Percentiles rank a stretch among this genome's conserved stretches.
Conservation (phyloP, 1,140 invertebrate species). For the Calosoma granatense region DNA sequence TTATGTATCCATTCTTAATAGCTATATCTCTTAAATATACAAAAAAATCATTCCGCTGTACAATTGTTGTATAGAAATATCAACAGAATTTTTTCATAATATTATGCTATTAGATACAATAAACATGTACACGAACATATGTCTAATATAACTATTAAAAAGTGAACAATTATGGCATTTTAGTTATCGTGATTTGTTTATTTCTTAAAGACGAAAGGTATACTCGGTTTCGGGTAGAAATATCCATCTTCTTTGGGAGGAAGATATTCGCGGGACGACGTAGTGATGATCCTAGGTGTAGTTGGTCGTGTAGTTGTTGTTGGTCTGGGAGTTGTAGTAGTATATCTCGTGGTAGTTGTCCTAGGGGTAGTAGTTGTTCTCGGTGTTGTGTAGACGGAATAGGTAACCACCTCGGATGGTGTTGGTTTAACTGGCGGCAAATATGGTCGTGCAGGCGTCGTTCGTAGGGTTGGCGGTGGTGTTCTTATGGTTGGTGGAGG, state of each 20-base stretch:
- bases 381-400: neutral
- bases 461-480: neutral
- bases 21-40: too few relatives aligned
- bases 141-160: neutral
- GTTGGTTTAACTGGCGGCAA: neutral
- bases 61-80: too few relatives aligned
- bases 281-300: neutral
- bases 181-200: too few relatives aligned
- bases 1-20: too few relatives aligned
- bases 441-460: neutral
- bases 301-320: neutral
- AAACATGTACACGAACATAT: too few relatives aligned
- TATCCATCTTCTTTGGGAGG: constrained; percentile 7
- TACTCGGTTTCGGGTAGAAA: constrained; percentile 5
- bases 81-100: too few relatives aligned
- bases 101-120: too few relatives aligned
- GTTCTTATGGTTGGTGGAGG: neutral
- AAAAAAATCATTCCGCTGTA: too few relatives aligned
- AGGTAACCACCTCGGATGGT: neutral
- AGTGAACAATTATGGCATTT: neutral
- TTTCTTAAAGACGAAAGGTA: constrained; percentile 7
- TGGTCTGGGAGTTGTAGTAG: neutral
- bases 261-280: neutral
- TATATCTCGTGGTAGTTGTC: neutral
- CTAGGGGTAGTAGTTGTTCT: neutral